Evolutionary conservation across 2,888 invertebrate genomes (phyloP), one percentile per base, ranked within the genome.

Genomic region (Limnephilus marmoratus): DNA sequence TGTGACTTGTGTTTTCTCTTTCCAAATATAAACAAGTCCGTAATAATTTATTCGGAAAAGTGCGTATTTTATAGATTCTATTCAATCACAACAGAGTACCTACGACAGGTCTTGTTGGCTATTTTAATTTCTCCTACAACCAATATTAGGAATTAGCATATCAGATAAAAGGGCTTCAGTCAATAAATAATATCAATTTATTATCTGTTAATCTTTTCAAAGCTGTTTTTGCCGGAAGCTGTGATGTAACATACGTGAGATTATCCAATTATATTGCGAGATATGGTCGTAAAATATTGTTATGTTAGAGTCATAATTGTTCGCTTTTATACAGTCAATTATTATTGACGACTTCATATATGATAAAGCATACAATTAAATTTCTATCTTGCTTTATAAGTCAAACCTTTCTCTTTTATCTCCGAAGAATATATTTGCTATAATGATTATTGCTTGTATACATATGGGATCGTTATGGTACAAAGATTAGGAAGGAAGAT

Each of bases 141-240:
- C 85, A 68, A 15, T 68, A 68, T 18, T 24, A 18, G 4, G 53
- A 68, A 85, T 85, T 45, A 85, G 85, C 85, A 85, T 85, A 45
- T 45, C 1, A 41, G 85, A 85, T 85, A 45, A 85, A 68, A 85
- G 85, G 85, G 85, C 85, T 45, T n/a, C 41, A 18, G 12, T 85
- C 85, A 85, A 37, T 85, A 37, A 85, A 45, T 68, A 68, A 68
- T 45, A 85, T 45, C 24, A 41, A 85, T 85, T 49, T 45, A 85
- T 49, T 45, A 41, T 85, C 85, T 41, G 37, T 45, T 41, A 37
- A 85, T 85, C 18, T 85, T 41, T 85, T n/a, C 24, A 18, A 41
- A 24, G 24, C 85, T 41, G 18, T 45, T n/a, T 41, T 85, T 45
- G 85, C 85, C 85, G 85, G 85, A 85, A 85, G 85, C 85, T 41